phyloP scores from a whole-genome alignment of 2,888 invertebrate species.

The Cosmia pyralina region DNA sequence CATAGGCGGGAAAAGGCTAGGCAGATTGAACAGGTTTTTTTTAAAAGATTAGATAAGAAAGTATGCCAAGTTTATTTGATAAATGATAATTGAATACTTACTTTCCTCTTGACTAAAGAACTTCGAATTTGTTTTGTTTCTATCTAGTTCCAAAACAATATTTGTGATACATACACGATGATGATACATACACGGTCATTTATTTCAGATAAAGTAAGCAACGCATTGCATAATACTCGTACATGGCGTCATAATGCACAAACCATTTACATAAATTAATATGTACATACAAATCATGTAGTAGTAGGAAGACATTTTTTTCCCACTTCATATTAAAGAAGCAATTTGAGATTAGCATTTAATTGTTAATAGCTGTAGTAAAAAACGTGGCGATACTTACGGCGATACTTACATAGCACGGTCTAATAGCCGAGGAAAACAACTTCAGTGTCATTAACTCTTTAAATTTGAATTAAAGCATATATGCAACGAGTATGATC shows the following conservation, averaged over 20 bases:
- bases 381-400: constrained; percentile 50
- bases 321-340: constrained; percentile 48
- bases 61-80: no score
- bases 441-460: constrained; percentile 58
- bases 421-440: constrained; percentile 56
- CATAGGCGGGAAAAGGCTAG: no score
- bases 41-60: neutral
- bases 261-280: constrained; percentile 60
- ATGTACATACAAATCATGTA: constrained; percentile 47
- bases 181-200: constrained; percentile 20
- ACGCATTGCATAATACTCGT: constrained; percentile 44
- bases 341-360: constrained; percentile 62
- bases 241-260: constrained; percentile 48
- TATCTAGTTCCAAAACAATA: constrained; percentile 8
- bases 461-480: constrained; percentile 62
- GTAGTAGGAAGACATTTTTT: constrained; percentile 54
- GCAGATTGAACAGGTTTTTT: neutral
- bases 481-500: constrained; percentile 45
- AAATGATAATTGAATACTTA: neutral
- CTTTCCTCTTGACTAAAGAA: neutral
- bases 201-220: constrained; percentile 42
- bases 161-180: constrained; percentile 13
- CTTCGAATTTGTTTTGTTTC: neutral
- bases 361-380: constrained; percentile 56
- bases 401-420: constrained; percentile 34